Evolutionary conservation across 2,113 vertebrate species (phyloP).

Genomic region (Campylomormyrus numenius): DNA sequence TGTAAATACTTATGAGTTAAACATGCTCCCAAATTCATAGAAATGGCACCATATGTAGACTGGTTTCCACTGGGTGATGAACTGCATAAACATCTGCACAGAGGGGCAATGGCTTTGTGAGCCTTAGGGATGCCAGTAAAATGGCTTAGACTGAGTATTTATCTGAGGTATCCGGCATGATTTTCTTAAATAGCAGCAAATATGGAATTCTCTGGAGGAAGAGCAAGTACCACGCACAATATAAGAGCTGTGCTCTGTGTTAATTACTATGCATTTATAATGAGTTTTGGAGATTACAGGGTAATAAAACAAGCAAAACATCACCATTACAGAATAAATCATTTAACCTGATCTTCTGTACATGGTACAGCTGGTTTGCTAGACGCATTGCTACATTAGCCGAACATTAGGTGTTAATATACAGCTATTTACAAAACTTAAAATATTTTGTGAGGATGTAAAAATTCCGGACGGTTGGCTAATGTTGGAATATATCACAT

Average conservation of each 20-base stretch:
- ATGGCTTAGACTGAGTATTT: neutral
- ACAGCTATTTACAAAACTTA: neutral
- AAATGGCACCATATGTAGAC: neutral
- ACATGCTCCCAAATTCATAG: neutral
- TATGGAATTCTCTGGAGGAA: neutral
- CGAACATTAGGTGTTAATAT: neutral
- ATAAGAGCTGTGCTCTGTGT: neutral
- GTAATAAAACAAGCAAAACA: neutral
- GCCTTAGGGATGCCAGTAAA: neutral
- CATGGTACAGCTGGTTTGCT: neutral
- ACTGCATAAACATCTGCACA: neutral
- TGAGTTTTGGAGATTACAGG: neutral
- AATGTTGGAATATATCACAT: neutral
- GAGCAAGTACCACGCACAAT: neutral
- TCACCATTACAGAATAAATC: neutral
- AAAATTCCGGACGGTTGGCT: neutral
- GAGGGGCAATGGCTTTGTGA: neutral
- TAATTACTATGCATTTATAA: neutral
- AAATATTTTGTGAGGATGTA: neutral
- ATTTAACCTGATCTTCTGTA: neutral
- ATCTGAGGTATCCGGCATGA: neutral
- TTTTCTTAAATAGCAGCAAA: neutral
- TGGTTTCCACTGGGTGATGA: neutral
- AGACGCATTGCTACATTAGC: neutral
- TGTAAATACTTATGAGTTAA: neutral